phyloP scores from a whole-genome alignment of 2,113 vertebrate species.

The Fregetta grallaria region DNA sequence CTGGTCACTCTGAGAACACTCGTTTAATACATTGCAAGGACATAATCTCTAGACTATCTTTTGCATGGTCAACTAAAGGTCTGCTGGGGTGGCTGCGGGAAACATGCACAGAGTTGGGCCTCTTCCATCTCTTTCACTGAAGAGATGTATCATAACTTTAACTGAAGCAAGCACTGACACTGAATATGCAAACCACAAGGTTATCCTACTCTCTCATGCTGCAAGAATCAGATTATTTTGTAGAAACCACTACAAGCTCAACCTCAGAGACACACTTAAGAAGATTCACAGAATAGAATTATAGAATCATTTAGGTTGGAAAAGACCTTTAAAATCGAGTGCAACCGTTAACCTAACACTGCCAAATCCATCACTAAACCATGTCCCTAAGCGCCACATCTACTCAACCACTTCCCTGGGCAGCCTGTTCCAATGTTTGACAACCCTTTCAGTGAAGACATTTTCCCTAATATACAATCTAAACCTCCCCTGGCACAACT shows the following conservation, averaged over 20 bases:
- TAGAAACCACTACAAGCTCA: background rate
- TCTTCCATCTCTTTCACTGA: background rate
- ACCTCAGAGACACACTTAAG: background rate
- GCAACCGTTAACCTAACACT: background rate
- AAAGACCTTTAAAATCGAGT: background rate
- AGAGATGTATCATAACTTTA: background rate
- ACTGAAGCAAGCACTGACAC: background rate
- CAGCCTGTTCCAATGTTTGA: background rate
- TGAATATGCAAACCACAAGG: background rate
- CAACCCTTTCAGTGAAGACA: background rate
- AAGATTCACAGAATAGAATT: background rate
- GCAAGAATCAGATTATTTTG: background rate
- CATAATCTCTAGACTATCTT: background rate
- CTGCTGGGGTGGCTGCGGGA: background rate
- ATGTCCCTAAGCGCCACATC: background rate
- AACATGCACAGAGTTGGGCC: background rate
- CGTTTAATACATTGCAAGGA: background rate
- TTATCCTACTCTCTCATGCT: background rate
- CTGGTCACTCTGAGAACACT: background rate
- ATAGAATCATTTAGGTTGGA: background rate
- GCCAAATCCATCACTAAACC: background rate
- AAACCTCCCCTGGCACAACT: background rate
- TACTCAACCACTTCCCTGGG: background rate
- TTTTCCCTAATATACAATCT: background rate
- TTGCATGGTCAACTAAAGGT: background rate